phyloP scores from a whole-genome alignment of 2,113 vertebrate genomes.

The Megalops atlanticus region DNA sequence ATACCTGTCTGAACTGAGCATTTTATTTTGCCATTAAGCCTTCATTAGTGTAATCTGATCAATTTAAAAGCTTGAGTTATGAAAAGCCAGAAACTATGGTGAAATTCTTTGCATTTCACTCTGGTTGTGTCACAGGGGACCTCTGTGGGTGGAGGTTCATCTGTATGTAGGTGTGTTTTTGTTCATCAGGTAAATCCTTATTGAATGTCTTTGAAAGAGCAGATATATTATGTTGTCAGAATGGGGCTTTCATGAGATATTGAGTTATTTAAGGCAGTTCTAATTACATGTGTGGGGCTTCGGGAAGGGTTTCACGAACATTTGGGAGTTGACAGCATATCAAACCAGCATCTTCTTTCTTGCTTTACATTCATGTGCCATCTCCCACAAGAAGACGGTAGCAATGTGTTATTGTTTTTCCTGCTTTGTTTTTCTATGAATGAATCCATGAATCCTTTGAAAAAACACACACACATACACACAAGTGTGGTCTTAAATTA shows the following conservation, averaged over 20 bases:
- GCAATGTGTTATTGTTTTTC: too few relatives aligned
- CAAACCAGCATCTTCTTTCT: neutral
- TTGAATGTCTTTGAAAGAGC: neutral
- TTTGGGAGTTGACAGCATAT: neutral
- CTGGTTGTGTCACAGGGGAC: neutral
- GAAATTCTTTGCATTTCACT: neutral
- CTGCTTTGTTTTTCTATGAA: too few relatives aligned
- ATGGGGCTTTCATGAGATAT: neutral
- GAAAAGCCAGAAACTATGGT: neutral
- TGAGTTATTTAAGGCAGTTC: neutral
- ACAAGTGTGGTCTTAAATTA: neutral
- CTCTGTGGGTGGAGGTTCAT: neutral
- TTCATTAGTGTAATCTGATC: neutral
- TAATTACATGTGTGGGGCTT: neutral
- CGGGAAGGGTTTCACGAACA: neutral
- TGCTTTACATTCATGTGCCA: neutral
- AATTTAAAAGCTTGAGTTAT: neutral
- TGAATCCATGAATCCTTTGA: too few relatives aligned
- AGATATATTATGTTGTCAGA: neutral
- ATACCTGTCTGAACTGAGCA: neutral
- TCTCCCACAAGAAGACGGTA: too few relatives aligned
- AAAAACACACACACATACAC: too few relatives aligned
- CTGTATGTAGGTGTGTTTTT: neutral
- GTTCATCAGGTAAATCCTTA: neutral
- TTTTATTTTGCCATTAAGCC: conserved; percentile 1